Percentiles rank a stretch among this genome's conserved stretches.
phyloP scores from a whole-genome alignment of 2,113 vertebrate species.

The Aphelocoma coerulescens region DNA sequence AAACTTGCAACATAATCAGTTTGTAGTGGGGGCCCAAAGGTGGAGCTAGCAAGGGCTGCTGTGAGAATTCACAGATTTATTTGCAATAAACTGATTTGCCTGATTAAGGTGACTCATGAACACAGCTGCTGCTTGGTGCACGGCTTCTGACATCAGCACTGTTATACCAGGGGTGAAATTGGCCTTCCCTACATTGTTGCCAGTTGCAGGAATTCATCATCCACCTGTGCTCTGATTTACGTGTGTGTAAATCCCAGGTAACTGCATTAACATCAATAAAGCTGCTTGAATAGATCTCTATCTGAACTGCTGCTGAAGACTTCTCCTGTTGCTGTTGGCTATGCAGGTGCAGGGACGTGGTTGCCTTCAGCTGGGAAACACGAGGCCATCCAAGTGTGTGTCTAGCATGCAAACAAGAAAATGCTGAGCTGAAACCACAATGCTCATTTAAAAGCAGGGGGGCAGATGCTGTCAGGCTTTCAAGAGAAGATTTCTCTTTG shows the following conservation, averaged over 20 bases:
- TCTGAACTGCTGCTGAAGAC: slow-evolving; percentile 2
- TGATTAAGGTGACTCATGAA: background rate
- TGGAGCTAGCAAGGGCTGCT: background rate
- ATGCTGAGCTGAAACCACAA: slow-evolving; percentile 40
- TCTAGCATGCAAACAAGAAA: slow-evolving; percentile 62
- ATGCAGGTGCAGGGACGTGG: slow-evolving; percentile 63
- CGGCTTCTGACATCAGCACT: slow-evolving; percentile 13
- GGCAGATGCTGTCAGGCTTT: background rate
- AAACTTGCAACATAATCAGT: background rate
- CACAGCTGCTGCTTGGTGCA: background rate
- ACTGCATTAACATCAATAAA: slow-evolving; percentile 52
- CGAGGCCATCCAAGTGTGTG: slow-evolving; percentile 36
- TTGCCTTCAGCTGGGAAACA: slow-evolving; percentile 56
- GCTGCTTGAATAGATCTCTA: slow-evolving; percentile 47
- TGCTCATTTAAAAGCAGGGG: background rate
- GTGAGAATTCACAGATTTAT: background rate
- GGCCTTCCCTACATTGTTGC: background rate
- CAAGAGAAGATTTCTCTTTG: background rate
- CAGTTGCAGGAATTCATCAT: slow-evolving; percentile 40
- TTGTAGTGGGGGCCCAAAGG: background rate
- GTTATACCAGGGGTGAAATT: background rate
- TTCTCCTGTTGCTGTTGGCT: slow-evolving; percentile 54
- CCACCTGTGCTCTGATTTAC: slow-evolving; percentile 59
- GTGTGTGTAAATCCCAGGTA: slow-evolving; percentile 28
- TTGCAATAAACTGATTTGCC: background rate